Base-by-base conservation (phyloP, 2,113 vertebrate species). In the Origma solitaria region DNA sequence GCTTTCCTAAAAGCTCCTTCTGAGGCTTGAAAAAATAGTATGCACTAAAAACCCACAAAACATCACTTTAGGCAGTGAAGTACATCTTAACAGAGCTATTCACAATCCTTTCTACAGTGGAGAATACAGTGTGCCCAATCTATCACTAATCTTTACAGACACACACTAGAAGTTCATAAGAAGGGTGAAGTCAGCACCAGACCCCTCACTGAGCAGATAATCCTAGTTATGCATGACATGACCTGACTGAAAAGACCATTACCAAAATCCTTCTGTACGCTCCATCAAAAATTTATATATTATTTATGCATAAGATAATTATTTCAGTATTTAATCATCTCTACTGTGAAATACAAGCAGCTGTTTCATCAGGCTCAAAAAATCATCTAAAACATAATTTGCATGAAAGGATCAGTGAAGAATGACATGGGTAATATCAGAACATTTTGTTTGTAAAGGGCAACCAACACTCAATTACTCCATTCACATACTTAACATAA, bases 1-100 rank as follows among this genome's bases (percentile, higher is more conserved):
- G 87, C 38, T 90, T 93, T 82, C 93, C 78, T 90, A 94, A 95
- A 94, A 93, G 78, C 79, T 81, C 71, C 47, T 96, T 88, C 68
- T 71, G 44, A 86, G 76, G 58, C 47, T 66, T 72, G 54, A 66
- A 90, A 82, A 92, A 92, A 53, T 8, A 69, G 14, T 9, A 42
- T 7, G 31, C 40, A 86, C 82, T 86, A 93, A 92, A 88, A 90
- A 66, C 70, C 65, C 58, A 90, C 66, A 90, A 83, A 92, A 86
- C 58, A 77, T 25, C 73, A 77, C 62, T 92, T 95, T 33, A 92
- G 91, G 73, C 65, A 95, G 56, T 85, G 75, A 86, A 95, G 78
- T 44, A 86, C 47, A 83, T 94, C 54, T 91, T 66, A 91, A 47
- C 27, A 72, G 62, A 73, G 58, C 76, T 80, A 78, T 65, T 88